Evolutionary conservation across 2,113 vertebrate genomes (phyloP).

Genomic region (Dissostichus mawsoni): DNA sequence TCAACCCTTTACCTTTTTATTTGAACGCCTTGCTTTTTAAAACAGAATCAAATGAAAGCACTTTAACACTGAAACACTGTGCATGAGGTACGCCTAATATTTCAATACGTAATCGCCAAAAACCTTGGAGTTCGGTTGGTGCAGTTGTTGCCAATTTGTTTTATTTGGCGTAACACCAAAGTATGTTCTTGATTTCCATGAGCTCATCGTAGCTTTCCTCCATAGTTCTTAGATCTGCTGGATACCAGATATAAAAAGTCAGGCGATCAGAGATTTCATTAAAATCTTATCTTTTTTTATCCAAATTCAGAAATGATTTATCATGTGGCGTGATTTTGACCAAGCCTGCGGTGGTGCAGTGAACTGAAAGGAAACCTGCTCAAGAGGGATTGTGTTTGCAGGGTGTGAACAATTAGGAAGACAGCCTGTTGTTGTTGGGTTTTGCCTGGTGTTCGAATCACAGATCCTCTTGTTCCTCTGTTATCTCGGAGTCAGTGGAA

Average conservation of each 20-base stretch:
- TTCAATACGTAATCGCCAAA: neutral
- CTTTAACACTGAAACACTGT: neutral
- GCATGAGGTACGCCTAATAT: neutral
- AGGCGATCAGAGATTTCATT: conserved; percentile 27
- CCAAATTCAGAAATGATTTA: conserved; percentile 18
- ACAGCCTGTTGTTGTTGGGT: conserved; percentile 19
- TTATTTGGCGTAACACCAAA: conserved; percentile 26
- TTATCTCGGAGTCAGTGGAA: conserved; percentile 25
- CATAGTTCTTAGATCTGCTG: conserved; percentile 23
- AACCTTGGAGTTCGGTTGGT: conserved; percentile 3
- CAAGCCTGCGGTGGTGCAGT: neutral
- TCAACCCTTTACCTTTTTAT: conserved; percentile 26
- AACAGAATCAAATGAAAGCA: conserved; percentile 9
- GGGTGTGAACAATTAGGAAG: conserved; percentile 20
- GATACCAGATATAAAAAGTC: conserved; percentile 27
- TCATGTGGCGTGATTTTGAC: conserved; percentile 16
- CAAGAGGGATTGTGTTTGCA: conserved; percentile 1
- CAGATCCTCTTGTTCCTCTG: conserved; percentile 14
- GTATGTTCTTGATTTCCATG: conserved; percentile 52
- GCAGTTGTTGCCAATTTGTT: conserved; percentile 22
- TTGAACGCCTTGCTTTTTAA: conserved; percentile 23
- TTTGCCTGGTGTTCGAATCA: conserved; percentile 14
- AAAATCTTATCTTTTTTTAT: neutral
- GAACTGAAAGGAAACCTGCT: conserved; percentile 5
- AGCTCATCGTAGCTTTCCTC: conserved; percentile 44